Base-by-base conservation (phyloP, 2,888 invertebrate genomes). In the Brachynemurus nebulosus region DNA sequence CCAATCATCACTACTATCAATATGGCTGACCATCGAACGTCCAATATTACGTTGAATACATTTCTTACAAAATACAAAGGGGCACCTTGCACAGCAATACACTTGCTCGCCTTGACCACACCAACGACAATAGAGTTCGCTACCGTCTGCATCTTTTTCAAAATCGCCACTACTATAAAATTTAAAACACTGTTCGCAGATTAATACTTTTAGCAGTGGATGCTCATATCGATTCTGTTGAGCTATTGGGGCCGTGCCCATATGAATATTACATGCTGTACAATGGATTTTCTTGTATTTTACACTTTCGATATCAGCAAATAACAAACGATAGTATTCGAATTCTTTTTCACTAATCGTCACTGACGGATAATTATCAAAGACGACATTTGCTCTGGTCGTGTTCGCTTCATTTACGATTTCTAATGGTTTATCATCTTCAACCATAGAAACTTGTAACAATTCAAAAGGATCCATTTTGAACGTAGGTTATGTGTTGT, bases 151-250 rank as follows among this genome's bases (percentile, higher is more conserved):
- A 40, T 85, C 85, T 63, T 83, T 83, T 47, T 81, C 82, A 60
- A 86, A 86, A 53, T 80, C 82, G 4, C 85, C 85, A 59, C 83
- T 83, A 42, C 80, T 80, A 57, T 85, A 86, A 59, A 86, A 86
- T 30, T 79, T 75, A 52, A 77, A 77, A 59, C 86, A 86, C 38
- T 71, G 70, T 40, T 74, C 71, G 55, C 86, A 86, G 27, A 85
- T 71, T 7, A 85, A 64, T 0, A 83, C 83, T 25, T 77, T 74
- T 2, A 86, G 59, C 58, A 84, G 66, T 0, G 85, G 85, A 65
- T 86, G 86, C 56, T 77, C 71, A 45, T 73, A 76, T 65, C 85
- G 76, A 45, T 76, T 75, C 47, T 59, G 58, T 47, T 78, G 76
- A 48, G 76, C 71, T 1, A 69, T 65, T 2, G 79, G 72, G 1